phyloP scores from a whole-genome alignment of 2,888 invertebrate species.

The Agriopis leucophaearia region DNA sequence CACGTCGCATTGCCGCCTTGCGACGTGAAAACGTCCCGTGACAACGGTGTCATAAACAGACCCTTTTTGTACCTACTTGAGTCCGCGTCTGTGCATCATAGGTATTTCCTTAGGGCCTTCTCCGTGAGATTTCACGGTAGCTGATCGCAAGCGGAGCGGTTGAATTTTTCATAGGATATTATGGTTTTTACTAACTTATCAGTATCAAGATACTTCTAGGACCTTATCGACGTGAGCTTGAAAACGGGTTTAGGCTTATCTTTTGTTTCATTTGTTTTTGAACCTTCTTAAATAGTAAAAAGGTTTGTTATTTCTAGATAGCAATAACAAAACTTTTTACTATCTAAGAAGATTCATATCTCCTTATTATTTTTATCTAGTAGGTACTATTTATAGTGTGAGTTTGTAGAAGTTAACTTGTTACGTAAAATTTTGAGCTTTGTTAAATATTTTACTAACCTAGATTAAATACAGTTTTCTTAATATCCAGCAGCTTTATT shows the following conservation, averaged over 20 bases:
- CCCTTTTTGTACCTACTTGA: constrained; percentile 14
- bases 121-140: constrained; percentile 54
- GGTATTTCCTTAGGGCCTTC: constrained; percentile 52
- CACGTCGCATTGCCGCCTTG: constrained; percentile 1
- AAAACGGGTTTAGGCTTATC: constrained; percentile 23
- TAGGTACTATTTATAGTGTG: too few species aligned
- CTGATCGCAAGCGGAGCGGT: constrained; percentile 52
- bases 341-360: too few species aligned
- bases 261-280: constrained; percentile 13
- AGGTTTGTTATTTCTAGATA: not conserved
- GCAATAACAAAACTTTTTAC: not conserved
- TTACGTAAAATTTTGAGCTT: too few species aligned
- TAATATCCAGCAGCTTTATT: too few species aligned
- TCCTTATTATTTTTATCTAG: too few species aligned
- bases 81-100: constrained; percentile 37
- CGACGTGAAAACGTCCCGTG: constrained; percentile 12
- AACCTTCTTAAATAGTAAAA: not conserved
- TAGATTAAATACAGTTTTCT: too few species aligned
- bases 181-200: constrained; percentile 48
- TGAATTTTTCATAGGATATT: constrained; percentile 58
- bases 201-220: constrained; percentile 34
- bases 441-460: too few species aligned
- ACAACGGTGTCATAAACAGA: constrained; percentile 17
- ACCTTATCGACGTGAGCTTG: constrained; percentile 35
- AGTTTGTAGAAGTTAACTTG: too few species aligned